Base-by-base conservation (phyloP, 2,888 invertebrate species). In the Phengaris alcon region DNA sequence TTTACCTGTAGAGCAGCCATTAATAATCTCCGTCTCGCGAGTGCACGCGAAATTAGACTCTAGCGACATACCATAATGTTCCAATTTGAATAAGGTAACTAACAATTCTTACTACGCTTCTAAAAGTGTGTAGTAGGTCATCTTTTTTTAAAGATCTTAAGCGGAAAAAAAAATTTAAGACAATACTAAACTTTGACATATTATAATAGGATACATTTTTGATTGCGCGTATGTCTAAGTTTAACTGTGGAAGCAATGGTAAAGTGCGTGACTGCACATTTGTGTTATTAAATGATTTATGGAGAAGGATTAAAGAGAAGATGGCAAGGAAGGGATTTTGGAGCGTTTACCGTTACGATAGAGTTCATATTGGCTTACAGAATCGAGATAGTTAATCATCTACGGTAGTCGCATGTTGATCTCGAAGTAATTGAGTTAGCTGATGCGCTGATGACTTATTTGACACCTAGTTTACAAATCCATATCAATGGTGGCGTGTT, bases 261-360 rank as follows among this genome's bases (percentile, higher is more conserved):
- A 90, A 88, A 89, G 90, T 90, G 91, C 91, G 92, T 90, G 91
- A 90, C 90, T 91, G 87, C 89, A 89, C 90, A 88, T 91, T 93
- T 90, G 90, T 91, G 93, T 92, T 93, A 93, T 93, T 92, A 93
- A 92, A 93, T 93, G 93, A 93, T 93, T 93, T 92, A 93, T 93
- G 90, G 88, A 87, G 85, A 86, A 88, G 91, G 90, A 93, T 93
- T 90, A 90, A 88, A 76, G 83, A 81, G 83, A 84, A 81, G 79
- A 79, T 80, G 10, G 79, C 79, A 80, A 81, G 85, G 80, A 81
- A 82, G 82, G 83, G 81, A 88, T 84, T 87, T 86, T 88, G 84
- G 82, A 81, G 82, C 84, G 84, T 88, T 83, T 78, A n/a, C 76
- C 79, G 80, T 81, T 73, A 80, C 74, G 75, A 78, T 85, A 87